Evolutionary conservation across 2,888 invertebrate genomes (phyloP).

Genomic region (Bellardia pandia): DNA sequence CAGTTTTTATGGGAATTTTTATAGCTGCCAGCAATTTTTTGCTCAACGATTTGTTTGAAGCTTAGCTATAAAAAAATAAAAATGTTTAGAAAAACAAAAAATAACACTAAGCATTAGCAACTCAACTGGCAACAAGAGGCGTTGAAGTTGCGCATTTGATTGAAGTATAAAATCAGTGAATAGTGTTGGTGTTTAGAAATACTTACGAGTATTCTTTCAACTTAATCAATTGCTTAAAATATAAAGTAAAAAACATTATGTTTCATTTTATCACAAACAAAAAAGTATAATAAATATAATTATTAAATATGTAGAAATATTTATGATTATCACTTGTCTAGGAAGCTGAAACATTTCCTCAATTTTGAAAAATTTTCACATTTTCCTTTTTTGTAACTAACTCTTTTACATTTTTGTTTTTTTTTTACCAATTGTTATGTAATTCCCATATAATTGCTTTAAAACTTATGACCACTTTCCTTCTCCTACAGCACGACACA

Average conservation of each 20-base stretch:
- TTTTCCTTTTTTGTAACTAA: neutral
- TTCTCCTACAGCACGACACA: constrained; percentile 65
- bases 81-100: neutral
- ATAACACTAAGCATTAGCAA: neutral
- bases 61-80: neutral
- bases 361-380: constrained; percentile 39
- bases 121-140: constrained; percentile 43
- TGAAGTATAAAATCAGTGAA: constrained; percentile 41
- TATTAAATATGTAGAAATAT: neutral
- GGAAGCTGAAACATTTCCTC: constrained; percentile 45
- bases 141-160: constrained; percentile 55
- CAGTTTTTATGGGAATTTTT: constrained; percentile 8
- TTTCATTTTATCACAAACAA: neutral
- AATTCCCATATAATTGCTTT: constrained; percentile 81
- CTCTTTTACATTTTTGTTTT: neutral
- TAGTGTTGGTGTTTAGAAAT: neutral
- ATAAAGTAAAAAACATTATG: neutral
- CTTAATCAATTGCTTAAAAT: constrained; percentile 2
- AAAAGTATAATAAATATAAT: neutral
- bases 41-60: constrained; percentile 5
- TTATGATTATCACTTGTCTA: constrained; percentile 50
- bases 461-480: constrained; percentile 81
- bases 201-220: neutral
- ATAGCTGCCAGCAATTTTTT: constrained; percentile 25
- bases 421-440: constrained; percentile 46